Evolutionary conservation across 35 echinoderm and acorn worm species (phyloP).

Genomic region (Lytechinus pictus): DNA sequence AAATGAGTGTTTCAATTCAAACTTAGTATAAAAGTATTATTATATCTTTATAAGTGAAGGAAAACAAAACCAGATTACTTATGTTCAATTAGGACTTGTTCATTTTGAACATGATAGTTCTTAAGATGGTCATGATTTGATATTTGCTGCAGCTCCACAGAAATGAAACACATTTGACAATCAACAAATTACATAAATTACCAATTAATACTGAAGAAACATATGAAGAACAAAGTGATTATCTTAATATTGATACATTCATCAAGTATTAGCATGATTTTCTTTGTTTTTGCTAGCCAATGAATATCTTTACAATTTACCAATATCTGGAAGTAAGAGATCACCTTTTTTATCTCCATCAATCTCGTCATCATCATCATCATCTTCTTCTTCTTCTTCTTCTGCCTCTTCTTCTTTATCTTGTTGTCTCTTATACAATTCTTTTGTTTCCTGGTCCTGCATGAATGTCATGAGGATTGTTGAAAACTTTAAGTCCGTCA

Average conservation of each 20-base stretch:
- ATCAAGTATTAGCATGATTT: no score
- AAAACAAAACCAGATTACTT: no score
- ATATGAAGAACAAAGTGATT: background rate
- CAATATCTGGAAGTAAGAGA: background rate
- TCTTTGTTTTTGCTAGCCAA: background rate
- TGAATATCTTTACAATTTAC: background rate
- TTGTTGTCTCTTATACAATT: constrained; percentile 60
- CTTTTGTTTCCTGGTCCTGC: constrained; percentile 77
- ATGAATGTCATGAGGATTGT: constrained; percentile 88
- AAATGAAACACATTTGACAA: no score
- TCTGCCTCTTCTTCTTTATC: constrained; percentile 65
- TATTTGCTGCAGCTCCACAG: no score
- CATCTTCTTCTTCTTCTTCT: constrained; percentile 65
- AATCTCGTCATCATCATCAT: constrained; percentile 65
- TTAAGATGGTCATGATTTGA: no score
- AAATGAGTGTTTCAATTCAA: background rate
- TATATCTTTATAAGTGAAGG: no score
- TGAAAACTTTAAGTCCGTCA: constrained; percentile 80
- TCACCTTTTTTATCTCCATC: constrained; percentile 51
- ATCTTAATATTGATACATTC: background rate
- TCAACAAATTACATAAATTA: no score
- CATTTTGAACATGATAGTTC: no score
- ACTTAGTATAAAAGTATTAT: no score
- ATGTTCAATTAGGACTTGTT: no score
- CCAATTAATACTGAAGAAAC: background rate